These are phyloP conservation scores for Microcebus tavaratra DNA, from an alignment of 2,113 vertebrate genomes.

Conservation along the genomic window DNA sequence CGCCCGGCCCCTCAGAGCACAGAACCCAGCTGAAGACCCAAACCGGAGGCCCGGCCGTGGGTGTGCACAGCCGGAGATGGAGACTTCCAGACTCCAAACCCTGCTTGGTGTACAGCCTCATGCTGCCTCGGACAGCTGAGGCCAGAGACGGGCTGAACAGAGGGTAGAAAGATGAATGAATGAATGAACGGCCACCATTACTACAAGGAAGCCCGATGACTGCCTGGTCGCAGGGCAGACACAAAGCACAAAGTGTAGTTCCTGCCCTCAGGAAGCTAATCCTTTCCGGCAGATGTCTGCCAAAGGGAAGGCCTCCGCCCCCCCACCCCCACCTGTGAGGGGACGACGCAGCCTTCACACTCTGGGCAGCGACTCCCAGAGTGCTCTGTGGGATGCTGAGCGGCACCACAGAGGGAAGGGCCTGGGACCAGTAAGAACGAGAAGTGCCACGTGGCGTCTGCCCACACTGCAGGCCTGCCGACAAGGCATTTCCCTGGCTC, in stretches of 20 bases:
- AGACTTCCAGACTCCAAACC: background rate
- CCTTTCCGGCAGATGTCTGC: background rate
- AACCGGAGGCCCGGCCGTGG: background rate
- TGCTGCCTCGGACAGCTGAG: rapidly evolving
- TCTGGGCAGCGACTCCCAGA: background rate
- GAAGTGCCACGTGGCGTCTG: rapidly evolving
- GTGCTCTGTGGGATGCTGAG: background rate
- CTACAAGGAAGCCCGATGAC: background rate
- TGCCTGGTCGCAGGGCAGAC: background rate
- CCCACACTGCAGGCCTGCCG: background rate
- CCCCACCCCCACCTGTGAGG: too few relatives aligned
- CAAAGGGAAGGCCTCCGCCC: background rate
- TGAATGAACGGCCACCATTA: background rate
- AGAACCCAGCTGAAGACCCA: background rate
- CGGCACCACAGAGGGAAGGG: background rate
- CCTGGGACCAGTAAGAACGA: background rate
- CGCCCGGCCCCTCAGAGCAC: background rate
- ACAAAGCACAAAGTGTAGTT: background rate
- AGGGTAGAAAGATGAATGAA: background rate
- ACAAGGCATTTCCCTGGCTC: rapidly evolving
- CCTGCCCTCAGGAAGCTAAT: background rate
- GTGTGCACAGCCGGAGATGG: background rate
- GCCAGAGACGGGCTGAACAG: rapidly evolving
- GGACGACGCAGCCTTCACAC: background rate
- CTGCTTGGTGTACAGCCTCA: rapidly evolving